A percentile compares a stretch with the other conserved stretches of the same genome.
These are phyloP conservation scores for Typhlichthys subterraneus DNA, from an alignment of 2,797 vertebrate genomes.

Conservation along the genomic window DNA sequence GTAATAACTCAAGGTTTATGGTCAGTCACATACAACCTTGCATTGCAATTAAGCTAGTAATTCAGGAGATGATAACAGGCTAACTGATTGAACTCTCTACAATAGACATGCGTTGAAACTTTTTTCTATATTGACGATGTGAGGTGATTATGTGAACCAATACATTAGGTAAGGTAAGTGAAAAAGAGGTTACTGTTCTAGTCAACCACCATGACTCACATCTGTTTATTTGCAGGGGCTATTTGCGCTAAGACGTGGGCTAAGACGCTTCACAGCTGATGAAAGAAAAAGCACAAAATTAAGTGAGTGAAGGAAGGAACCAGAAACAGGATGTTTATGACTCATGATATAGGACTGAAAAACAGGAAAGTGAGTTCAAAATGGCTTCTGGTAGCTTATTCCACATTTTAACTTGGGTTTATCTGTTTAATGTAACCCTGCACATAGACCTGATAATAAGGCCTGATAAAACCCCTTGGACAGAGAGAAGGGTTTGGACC, in stretches of 20 bases:
- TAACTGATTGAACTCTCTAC: slow-evolving; percentile 30
- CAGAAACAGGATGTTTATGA: slow-evolving; percentile 33
- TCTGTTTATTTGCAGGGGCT: slow-evolving; percentile 54
- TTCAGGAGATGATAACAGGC: no score
- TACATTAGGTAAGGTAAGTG: slow-evolving; percentile 26
- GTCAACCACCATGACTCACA: slow-evolving; percentile 58
- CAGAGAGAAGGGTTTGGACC: background rate
- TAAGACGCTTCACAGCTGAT: background rate
- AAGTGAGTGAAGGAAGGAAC: slow-evolving; percentile 27
- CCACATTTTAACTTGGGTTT: background rate
- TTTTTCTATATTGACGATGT: slow-evolving; percentile 11
- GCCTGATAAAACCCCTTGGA: background rate
- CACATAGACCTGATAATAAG: background rate
- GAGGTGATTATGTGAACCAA: slow-evolving; percentile 8
- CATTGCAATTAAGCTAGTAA: no score
- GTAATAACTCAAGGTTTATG: no score
- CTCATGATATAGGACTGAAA: slow-evolving; percentile 45
- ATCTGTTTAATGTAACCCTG: background rate
- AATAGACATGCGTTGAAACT: background rate
- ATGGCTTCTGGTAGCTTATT: background rate
- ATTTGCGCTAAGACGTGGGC: slow-evolving; percentile 23
- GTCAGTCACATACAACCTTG: no score
- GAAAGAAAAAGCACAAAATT: slow-evolving; percentile 32
- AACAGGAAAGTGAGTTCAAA: slow-evolving; percentile 44
- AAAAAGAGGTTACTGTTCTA: slow-evolving; percentile 41